Evolutionary conservation across 1,140 invertebrate species (phyloP).

Genomic region (Nephila pilipes): DNA sequence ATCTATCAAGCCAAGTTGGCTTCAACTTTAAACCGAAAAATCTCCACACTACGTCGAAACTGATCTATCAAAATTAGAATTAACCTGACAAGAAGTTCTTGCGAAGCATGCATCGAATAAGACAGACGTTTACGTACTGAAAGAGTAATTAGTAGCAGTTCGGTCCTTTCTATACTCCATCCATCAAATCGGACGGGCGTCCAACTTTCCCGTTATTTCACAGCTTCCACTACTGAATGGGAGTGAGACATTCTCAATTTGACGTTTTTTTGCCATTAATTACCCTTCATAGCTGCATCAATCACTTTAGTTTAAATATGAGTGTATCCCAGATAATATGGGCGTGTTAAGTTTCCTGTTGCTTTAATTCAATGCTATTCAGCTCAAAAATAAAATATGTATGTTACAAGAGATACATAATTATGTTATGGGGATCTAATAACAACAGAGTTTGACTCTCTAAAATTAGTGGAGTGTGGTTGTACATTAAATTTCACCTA

Average conservation of each 20-base stretch:
- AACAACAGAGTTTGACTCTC: no score
- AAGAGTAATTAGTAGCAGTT: conserved; percentile 35
- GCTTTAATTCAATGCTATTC: not conserved
- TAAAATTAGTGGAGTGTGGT: no score
- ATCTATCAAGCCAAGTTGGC: not conserved
- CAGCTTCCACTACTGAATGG: not conserved
- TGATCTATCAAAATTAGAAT: conserved; percentile 46
- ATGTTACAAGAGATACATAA: not conserved
- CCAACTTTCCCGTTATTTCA: not conserved
- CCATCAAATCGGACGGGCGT: not conserved
- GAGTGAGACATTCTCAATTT: not conserved
- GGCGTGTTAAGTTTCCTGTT: conserved; percentile 15
- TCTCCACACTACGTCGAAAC: not conserved
- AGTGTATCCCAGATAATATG: not conserved
- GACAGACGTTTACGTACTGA: conserved; percentile 34
- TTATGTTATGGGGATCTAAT: no score
- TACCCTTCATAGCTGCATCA: not conserved
- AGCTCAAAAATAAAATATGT: not conserved
- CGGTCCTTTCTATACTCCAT: conserved; percentile 5
- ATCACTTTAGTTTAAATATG: conserved; percentile 15
- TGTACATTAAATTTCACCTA: no score
- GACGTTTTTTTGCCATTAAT: not conserved
- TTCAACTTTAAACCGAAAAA: conserved; percentile 8
- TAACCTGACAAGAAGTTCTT: not conserved
- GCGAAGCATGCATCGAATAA: not conserved